A percentile compares a stretch with the other conserved stretches of the same genome.
phyloP scores from a whole-genome alignment of 1,140 invertebrate genomes.

The Stegodyphus mimosarum region DNA sequence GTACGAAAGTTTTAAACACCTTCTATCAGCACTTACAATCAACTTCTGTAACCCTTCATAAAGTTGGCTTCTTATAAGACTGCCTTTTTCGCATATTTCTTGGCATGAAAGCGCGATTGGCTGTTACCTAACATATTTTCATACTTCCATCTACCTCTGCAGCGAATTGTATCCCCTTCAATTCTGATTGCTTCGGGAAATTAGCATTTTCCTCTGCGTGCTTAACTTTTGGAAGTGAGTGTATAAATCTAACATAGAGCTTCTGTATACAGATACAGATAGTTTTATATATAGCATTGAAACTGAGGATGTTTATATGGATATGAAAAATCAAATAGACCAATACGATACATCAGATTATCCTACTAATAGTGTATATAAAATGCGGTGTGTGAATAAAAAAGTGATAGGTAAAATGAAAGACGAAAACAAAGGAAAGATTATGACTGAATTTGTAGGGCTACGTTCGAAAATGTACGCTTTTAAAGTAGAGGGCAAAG shows the following conservation, averaged over 20 bases:
- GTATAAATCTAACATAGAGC: slow-evolving; percentile 58
- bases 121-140: no score
- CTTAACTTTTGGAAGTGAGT: no score
- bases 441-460: slow-evolving; percentile 67
- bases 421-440: slow-evolving; percentile 68
- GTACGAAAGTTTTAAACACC: no score
- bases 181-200: no score
- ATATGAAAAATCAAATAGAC: slow-evolving; percentile 29
- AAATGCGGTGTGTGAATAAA: slow-evolving; percentile 66
- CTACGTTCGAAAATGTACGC: slow-evolving; percentile 66
- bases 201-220: no score
- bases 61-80: no score
- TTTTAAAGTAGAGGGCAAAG: background rate
- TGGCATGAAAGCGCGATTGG: no score
- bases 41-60: no score
- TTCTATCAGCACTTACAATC: no score
- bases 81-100: no score
- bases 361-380: slow-evolving; percentile 27
- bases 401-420: slow-evolving; percentile 71
- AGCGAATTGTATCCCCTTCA: no score
- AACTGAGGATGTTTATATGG: slow-evolving; percentile 56
- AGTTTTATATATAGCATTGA: slow-evolving; percentile 58
- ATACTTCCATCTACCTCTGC: no score
- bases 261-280: slow-evolving; percentile 62
- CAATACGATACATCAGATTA: slow-evolving; percentile 62